These are phyloP conservation scores for Rana temporaria DNA, from an alignment of 2,113 vertebrate genomes.

Conservation along the genomic window DNA sequence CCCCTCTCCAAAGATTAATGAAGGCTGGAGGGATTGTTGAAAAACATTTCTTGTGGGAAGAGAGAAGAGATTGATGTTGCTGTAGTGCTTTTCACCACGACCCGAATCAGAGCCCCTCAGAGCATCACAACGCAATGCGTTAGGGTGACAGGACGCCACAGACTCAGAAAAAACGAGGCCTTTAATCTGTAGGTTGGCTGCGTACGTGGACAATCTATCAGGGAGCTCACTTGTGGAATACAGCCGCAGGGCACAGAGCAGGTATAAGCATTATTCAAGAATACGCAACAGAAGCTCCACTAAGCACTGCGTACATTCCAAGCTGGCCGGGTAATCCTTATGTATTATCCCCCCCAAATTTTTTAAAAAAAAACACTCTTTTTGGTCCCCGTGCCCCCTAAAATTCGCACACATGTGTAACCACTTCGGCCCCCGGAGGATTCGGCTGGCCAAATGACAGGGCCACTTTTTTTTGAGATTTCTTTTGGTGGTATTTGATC, in stretches of 20 bases:
- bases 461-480: too few relatives aligned
- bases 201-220: slow-evolving; percentile 11
- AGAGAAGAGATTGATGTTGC: slow-evolving; percentile 45
- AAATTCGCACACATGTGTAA: too few relatives aligned
- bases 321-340: too few relatives aligned
- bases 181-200: background rate
- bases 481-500: too few relatives aligned
- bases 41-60: slow-evolving; percentile 44
- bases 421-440: too few relatives aligned
- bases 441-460: too few relatives aligned
- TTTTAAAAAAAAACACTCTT: too few relatives aligned
- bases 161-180: background rate
- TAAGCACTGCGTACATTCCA: too few relatives aligned
- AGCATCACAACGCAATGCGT: slow-evolving; percentile 1
- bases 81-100: slow-evolving; percentile 34
- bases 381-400: too few relatives aligned
- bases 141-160: background rate
- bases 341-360: too few relatives aligned
- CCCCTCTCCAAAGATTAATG: slow-evolving; percentile 49
- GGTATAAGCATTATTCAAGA: background rate
- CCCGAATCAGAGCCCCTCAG: slow-evolving; percentile 28
- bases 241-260: background rate
- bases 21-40: slow-evolving; percentile 28
- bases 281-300: background rate
- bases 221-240: background rate